Evolutionary conservation across 2,113 vertebrate genomes (phyloP).

Genomic region (Serinus canaria): DNA sequence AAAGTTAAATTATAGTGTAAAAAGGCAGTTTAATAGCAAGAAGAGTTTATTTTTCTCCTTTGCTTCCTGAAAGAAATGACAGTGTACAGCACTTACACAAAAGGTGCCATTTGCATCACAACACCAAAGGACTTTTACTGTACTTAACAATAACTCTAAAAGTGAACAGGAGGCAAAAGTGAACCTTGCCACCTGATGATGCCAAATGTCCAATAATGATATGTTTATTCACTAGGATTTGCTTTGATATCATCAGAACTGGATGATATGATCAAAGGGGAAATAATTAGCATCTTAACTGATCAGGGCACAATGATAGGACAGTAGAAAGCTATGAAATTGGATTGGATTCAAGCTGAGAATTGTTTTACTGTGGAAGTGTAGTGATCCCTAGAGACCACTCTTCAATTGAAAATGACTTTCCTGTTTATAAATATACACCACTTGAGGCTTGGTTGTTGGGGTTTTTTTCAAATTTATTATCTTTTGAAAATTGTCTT

Average conservation of each 20-base stretch:
- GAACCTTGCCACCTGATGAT: constrained; percentile 57
- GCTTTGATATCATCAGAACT: constrained; percentile 51
- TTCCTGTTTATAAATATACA: constrained; percentile 74
- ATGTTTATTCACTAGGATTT: constrained; percentile 51
- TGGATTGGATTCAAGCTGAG: constrained; percentile 39
- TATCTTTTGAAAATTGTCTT: constrained; percentile 61
- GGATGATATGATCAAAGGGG: constrained; percentile 53
- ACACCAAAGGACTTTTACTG: constrained; percentile 14
- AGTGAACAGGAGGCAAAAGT: constrained; percentile 52
- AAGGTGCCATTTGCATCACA: constrained; percentile 34
- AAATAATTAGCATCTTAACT: constrained; percentile 71
- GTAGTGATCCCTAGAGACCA: constrained; percentile 55
- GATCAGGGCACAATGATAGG: constrained; percentile 40
- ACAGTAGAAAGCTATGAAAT: constrained; percentile 45
- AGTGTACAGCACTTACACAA: constrained; percentile 31
- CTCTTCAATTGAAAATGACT: constrained; percentile 63
- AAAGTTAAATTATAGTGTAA: constrained; percentile 53
- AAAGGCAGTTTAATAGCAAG: constrained; percentile 54
- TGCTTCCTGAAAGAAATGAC: constrained; percentile 54
- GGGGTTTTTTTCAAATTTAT: background rate
- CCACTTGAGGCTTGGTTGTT: background rate
- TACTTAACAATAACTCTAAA: constrained; percentile 51
- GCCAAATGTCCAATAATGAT: constrained; percentile 57
- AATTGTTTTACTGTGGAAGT: constrained; percentile 56
- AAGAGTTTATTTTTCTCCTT: constrained; percentile 49